Base-by-base conservation (phyloP, 1,140 invertebrate species). In the Stratiolaelaps scimitus region DNA sequence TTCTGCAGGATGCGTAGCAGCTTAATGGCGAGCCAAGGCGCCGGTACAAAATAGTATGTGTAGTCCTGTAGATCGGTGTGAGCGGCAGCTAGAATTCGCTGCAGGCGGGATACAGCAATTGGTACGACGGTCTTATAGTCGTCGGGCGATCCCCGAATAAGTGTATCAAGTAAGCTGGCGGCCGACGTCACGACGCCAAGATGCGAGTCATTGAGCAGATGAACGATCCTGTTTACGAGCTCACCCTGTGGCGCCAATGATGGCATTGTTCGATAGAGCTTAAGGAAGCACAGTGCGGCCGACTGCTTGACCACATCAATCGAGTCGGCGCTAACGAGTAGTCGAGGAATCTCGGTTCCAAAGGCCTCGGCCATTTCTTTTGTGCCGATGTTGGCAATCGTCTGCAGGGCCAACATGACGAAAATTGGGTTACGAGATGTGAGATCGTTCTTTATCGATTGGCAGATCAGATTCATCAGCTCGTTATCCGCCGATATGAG, bases 281-380 rank as follows among this genome's bases (percentile, higher is more conserved):
- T 83, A 64, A 99, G 78, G 60, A 99, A 80, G 75, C 95, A 98
- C 2, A 99, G 79, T 46, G 95, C 95, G 69, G 96, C 95, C 72
- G 92, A 96, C 79, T 99, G 96, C 78, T 99, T 99, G 0, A 99
- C 95, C 56, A 96, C 90, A 79, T 99, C 96, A 83, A 98, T 97
- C 2, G 95, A 98, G 76, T 99, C 95, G 19, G 93, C 91, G 73
- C 23, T 78, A 23, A 98, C 92, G 56, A 99, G 82, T 45, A 99
- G 79, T 77, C 96, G 96, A 68, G 94, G 95, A 76, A 99, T 96
- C 76, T 98, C 95, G 71, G 87, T 88, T 43, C 89, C 88, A 80
- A 99, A 97, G 28, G 92, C 92, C 77, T 99, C 95, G 26, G 93
- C 94, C 96, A 99, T 99, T 76, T 99, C 96, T 75, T 92, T 88